Conservation (phyloP, 2,113 vertebrate species). For the Xenopus tropicalis region UCB_Xtro_10.0 CM004443.2:125835001-125835500, state of each 20-base stretch:
- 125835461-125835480: too few relatives aligned
- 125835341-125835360: slow-evolving; percentile 11
- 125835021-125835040: too few relatives aligned
- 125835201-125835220: slow-evolving; percentile 41
- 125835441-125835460: too few relatives aligned
- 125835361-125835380: background rate
- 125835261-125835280: background rate
- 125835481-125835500: too few relatives aligned
- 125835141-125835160: background rate
- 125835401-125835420: background rate
- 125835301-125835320: slow-evolving; percentile 29
- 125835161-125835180: slow-evolving; percentile 25
- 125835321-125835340: slow-evolving; percentile 27
- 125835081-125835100: too few relatives aligned
- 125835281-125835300: slow-evolving; percentile 3
- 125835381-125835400: background rate
- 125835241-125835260: slow-evolving; percentile 30
- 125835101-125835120: too few relatives aligned
- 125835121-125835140: too few relatives aligned
- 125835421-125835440: background rate
- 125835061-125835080: too few relatives aligned
- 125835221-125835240: slow-evolving; percentile 50
- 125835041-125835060: too few relatives aligned
- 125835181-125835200: slow-evolving; percentile 48
- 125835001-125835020: too few relatives aligned